Percentiles rank a stretch among this genome's conserved stretches.
Conservation (phyloP, 1,140 invertebrate species). For the Plodia interpunctella region DNA sequence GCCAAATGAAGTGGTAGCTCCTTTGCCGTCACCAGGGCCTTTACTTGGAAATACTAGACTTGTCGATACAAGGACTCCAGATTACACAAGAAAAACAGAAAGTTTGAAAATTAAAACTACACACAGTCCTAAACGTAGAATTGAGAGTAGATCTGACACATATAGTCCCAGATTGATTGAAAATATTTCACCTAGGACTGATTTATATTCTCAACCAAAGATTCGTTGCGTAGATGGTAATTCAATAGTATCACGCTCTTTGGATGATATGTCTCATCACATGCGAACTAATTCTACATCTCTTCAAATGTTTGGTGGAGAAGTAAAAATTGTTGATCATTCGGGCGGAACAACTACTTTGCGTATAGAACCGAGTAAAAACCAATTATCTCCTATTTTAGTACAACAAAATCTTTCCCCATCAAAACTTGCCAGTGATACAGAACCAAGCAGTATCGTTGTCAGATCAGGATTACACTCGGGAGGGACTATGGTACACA, state of each 20-base stretch:
- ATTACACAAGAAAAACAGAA: conserved; percentile 52
- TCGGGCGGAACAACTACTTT: conserved; percentile 83
- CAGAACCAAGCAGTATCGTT: conserved; percentile 80
- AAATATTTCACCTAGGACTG: conserved; percentile 55
- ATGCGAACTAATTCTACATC: conserved; percentile 76
- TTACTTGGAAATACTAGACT: conserved; percentile 86
- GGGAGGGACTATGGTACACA: conserved; percentile 84
- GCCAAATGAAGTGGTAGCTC: conserved; percentile 73
- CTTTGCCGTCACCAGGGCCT: conserved; percentile 87
- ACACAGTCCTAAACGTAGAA: conserved; percentile 62
- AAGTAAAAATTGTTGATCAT: conserved; percentile 84
- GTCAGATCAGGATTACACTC: conserved; percentile 85
- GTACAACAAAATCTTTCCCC: conserved; percentile 72
- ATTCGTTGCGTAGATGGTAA: conserved; percentile 76
- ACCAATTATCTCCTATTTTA: conserved; percentile 72
- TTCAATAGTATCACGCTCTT: conserved; percentile 70
- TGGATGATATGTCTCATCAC: conserved; percentile 78
- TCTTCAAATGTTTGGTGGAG: conserved; percentile 86
- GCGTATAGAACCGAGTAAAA: conserved; percentile 81
- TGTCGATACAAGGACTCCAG: conserved; percentile 78
- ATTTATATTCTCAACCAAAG: conserved; percentile 72
- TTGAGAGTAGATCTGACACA: conserved; percentile 60
- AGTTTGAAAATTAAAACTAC: conserved; percentile 51
- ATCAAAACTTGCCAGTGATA: conserved; percentile 57
- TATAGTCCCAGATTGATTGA: conserved; percentile 68